Evolutionary conservation across 2,797 vertebrate genomes (phyloP).

Genomic region (Sciurus vulgaris): DNA sequence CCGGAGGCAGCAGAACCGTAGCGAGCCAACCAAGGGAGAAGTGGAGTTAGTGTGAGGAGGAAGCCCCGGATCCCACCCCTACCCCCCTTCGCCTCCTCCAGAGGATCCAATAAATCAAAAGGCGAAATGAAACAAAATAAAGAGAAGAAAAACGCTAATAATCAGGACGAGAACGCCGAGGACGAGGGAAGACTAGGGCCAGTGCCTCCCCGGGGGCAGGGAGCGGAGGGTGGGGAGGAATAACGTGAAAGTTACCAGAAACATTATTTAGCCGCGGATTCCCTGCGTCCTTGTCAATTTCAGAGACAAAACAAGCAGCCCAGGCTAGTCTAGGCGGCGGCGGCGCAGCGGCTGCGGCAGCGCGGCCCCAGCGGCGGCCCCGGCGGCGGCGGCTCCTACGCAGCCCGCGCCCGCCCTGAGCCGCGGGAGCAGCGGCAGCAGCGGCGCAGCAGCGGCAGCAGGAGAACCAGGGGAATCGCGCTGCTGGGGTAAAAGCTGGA

Average conservation of each 20-base stretch:
- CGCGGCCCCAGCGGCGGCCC: slow-evolving; percentile 84
- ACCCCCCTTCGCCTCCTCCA: slow-evolving; percentile 80
- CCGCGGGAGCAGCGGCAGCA: slow-evolving; percentile 75
- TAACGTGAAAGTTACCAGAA: slow-evolving; percentile 95
- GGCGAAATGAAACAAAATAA: slow-evolving; percentile 86
- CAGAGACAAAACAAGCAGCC: slow-evolving; percentile 85
- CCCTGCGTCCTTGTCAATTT: slow-evolving; percentile 90
- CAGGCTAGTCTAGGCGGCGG: slow-evolving; percentile 85
- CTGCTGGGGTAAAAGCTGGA: slow-evolving; percentile 80
- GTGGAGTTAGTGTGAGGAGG: slow-evolving; percentile 79
- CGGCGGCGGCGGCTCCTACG: slow-evolving; percentile 76
- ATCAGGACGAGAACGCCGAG: slow-evolving; percentile 77
- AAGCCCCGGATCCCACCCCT: slow-evolving; percentile 82
- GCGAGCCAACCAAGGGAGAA: slow-evolving; percentile 82
- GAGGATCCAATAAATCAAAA: slow-evolving; percentile 84
- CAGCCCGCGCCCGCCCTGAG: slow-evolving; percentile 80
- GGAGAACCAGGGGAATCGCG: slow-evolving; percentile 86
- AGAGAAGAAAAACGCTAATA: slow-evolving; percentile 82
- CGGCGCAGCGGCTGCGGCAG: slow-evolving; percentile 79
- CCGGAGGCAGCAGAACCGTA: slow-evolving; percentile 77
- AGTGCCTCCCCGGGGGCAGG: slow-evolving; percentile 81
- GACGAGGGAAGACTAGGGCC: slow-evolving; percentile 74
- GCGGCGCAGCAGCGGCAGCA: slow-evolving; percentile 77
- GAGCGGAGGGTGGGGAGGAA: slow-evolving; percentile 81
- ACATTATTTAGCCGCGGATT: slow-evolving; percentile 92